Base-by-base conservation (phyloP, 1,140 invertebrate genomes). In the Drosophila willistoni region DNA sequence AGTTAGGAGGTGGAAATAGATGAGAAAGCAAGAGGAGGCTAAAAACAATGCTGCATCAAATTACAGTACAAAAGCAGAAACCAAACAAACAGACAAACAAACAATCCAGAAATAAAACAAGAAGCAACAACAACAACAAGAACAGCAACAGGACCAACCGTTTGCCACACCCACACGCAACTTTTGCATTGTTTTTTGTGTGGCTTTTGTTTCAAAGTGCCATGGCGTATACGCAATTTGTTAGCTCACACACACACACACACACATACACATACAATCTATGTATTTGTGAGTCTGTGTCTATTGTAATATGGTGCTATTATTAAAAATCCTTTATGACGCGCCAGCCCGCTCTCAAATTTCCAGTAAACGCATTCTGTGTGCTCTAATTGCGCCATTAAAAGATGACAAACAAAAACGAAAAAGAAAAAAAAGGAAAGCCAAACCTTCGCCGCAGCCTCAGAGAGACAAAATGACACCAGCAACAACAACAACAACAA, bases 301-400 rank as follows among this genome's bases (percentile, higher is more conserved):
- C 84, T 87, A 87, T 87, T 87, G 83, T 87, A 87, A 87, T 87
- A 89, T 89, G 77, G 84, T 66, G 84, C 84, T 74, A 87, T 87
- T 87, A 87, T 87, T 87, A 87, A 87, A 86, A 87, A 87, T 87
- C 84, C 84, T 87, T 87, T 89, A 87, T 87, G 84, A 84, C 68
- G 77, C 77, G 76, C 71, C 82, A 78, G 72, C 82, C 61, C 62
- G 73, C 81, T 77, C 84, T 87, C 84, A 71, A 81, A 76, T 86
- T 87, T 89, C 44, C 83, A 87, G 83, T 72, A 87, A 86, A 87
- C 83, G 84, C 84, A 89, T 87, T 87, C 78, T 78, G 80, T 84
- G 70, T 77, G 83, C 79, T 87, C 84, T 87, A 87, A 87, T 87
- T 87, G 84, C 80, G 81, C 84, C 84, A 87, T 87, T 87, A 87